Evolutionary conservation across 2,113 vertebrate genomes (phyloP).

Genomic region (Gymnobelideus leadbeateri): DNA sequence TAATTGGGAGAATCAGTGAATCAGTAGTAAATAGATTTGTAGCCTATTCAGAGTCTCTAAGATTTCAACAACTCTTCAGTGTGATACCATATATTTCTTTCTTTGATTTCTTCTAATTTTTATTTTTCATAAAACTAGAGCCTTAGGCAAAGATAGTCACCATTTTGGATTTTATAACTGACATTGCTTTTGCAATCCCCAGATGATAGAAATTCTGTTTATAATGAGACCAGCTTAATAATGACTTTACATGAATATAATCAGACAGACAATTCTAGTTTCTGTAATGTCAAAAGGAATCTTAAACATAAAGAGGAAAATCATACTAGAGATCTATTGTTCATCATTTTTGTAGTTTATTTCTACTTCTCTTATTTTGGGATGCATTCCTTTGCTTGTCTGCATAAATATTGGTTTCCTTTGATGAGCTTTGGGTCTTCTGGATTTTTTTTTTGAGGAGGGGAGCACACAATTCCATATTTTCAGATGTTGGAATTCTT

Average conservation of each 20-base stretch:
- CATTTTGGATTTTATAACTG: neutral
- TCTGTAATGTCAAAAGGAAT: neutral
- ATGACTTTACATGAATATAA: neutral
- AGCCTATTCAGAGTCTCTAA: neutral
- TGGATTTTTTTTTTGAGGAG: neutral
- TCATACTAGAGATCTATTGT: neutral
- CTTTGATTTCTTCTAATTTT: neutral
- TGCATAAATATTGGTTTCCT: neutral
- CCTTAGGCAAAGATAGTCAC: neutral
- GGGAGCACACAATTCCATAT: neutral
- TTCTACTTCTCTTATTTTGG: neutral
- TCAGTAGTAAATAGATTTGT: neutral
- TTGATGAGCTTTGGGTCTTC: neutral
- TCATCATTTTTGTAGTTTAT: neutral
- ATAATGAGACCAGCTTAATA: neutral
- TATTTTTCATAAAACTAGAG: neutral
- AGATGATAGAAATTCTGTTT: neutral
- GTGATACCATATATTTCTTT: neutral
- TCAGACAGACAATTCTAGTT: neutral
- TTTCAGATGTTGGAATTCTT: constrained; percentile 29
- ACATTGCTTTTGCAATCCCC: neutral
- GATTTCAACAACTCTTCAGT: neutral
- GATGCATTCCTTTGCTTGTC: neutral
- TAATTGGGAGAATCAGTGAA: neutral
- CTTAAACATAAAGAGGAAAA: neutral